phyloP scores from a whole-genome alignment of 1,140 invertebrate genomes.

The Bombus pascuorum region DNA sequence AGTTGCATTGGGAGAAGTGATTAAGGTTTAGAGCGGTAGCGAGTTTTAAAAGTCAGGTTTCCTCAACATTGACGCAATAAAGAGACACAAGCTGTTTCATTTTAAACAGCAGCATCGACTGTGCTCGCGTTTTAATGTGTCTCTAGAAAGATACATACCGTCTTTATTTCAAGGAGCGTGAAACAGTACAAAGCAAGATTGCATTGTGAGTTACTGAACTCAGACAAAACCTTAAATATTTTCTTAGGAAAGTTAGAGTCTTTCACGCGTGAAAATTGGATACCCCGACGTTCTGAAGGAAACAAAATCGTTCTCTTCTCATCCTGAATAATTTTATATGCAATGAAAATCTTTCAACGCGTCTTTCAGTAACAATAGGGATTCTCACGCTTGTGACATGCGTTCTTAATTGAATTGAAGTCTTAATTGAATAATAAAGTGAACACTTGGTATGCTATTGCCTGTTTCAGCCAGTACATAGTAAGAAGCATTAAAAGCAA shows the following conservation, averaged over 20 bases:
- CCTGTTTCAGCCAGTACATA: not conserved
- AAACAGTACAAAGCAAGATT: slow-evolving; percentile 5
- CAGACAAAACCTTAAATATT: slow-evolving; percentile 2
- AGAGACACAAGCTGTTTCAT: not conserved
- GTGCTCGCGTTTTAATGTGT: not conserved
- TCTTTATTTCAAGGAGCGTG: not conserved
- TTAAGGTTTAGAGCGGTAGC: not conserved
- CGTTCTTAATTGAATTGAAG: not conserved
- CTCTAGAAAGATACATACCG: not conserved
- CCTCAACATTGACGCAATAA: not conserved
- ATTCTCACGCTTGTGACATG: not conserved
- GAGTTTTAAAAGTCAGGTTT: not conserved
- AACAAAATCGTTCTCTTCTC: not conserved
- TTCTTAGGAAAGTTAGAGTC: not conserved
- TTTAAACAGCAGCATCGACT: not conserved
- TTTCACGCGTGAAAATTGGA: not conserved
- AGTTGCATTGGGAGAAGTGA: not conserved
- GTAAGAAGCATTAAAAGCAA: no score
- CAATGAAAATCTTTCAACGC: not conserved
- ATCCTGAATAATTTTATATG: fast-evolving
- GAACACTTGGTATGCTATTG: not conserved
- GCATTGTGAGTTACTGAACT: not conserved
- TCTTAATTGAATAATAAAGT: not conserved
- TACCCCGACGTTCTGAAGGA: not conserved
- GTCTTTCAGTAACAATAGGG: no score